Conservation (phyloP, 30 jellyfish, hydroid and myxozoan genomes). For the Cassiopea xamachana region DNA sequence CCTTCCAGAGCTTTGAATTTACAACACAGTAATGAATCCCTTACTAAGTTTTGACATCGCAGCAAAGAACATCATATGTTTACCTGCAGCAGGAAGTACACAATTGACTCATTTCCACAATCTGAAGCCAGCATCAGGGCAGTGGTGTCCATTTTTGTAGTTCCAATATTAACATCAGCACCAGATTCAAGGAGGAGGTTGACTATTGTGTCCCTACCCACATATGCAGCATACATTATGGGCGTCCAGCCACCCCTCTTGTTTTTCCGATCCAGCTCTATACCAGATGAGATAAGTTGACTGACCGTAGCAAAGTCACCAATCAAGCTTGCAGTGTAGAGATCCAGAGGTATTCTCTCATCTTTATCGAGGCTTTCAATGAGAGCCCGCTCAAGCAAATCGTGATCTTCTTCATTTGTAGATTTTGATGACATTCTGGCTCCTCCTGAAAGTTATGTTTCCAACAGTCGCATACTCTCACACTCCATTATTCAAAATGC, state of each 20-base stretch:
- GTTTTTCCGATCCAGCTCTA: constrained; percentile 68
- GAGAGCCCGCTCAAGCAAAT: constrained; percentile 52
- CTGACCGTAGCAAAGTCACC: constrained; percentile 87
- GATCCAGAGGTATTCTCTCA: constrained; percentile 77
- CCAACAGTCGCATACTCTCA: too few relatives aligned
- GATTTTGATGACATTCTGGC: constrained; percentile 26
- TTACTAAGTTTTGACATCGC: background rate
- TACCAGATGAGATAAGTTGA: constrained; percentile 36
- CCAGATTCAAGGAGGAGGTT: constrained; percentile 85
- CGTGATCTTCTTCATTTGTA: constrained; percentile 33
- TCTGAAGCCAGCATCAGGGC: constrained; percentile 94
- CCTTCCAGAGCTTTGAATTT: too few relatives aligned
- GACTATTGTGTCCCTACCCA: constrained; percentile 88
- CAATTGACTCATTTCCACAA: constrained; percentile 95
- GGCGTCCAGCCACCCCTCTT: constrained; percentile 95
- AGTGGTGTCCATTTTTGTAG: constrained; percentile 73
- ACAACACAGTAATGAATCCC: too few relatives aligned
- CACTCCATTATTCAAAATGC: too few relatives aligned
- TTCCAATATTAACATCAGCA: constrained; percentile 60
- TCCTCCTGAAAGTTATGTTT: background rate
- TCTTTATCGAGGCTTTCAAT: constrained; percentile 80
- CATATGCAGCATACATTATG: constrained; percentile 95
- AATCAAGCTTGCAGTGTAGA: constrained; percentile 89
- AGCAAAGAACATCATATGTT: background rate
- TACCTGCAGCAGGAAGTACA: constrained; percentile 91